phyloP scores from a whole-genome alignment of 2,113 vertebrate species.

The Pelmatolapia mariae region DNA sequence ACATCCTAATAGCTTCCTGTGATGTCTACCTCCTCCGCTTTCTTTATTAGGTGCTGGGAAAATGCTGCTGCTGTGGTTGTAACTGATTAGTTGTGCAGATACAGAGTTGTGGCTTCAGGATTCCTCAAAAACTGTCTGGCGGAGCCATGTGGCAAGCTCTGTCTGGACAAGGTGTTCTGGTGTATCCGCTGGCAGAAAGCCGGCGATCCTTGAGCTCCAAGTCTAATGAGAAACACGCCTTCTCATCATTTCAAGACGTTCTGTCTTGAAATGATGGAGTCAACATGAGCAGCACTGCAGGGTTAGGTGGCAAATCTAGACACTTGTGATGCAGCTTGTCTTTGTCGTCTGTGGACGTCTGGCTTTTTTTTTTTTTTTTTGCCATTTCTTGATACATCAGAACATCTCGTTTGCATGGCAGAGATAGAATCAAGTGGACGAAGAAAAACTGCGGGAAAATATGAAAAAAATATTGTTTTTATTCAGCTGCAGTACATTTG shows the following conservation, averaged over 20 bases:
- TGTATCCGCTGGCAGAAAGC: slow-evolving; percentile 1
- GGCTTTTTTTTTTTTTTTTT: not conserved
- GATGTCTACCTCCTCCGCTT: not conserved
- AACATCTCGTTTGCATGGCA: not conserved
- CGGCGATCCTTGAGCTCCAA: not conserved
- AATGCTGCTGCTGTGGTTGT: not conserved
- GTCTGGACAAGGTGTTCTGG: slow-evolving; percentile 44
- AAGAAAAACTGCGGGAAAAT: not conserved
- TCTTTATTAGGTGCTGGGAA: not conserved
- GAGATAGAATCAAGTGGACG: not conserved
- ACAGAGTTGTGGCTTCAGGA: slow-evolving; percentile 27
- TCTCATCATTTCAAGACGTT: not conserved
- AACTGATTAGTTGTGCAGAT: slow-evolving; percentile 51
- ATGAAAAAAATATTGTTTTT: not conserved
- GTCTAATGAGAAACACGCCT: slow-evolving; percentile 45
- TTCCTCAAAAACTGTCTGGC: slow-evolving; percentile 16
- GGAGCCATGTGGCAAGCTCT: slow-evolving; percentile 16
- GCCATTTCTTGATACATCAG: not conserved
- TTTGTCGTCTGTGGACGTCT: not conserved
- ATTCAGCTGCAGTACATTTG: not conserved
- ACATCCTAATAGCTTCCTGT: not conserved
- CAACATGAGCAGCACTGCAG: not conserved
- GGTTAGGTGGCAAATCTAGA: not conserved
- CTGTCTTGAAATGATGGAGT: not conserved
- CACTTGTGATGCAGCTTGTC: not conserved